Conservation (phyloP, 2,888 invertebrate genomes). For the Drosophila phalerata region DNA sequence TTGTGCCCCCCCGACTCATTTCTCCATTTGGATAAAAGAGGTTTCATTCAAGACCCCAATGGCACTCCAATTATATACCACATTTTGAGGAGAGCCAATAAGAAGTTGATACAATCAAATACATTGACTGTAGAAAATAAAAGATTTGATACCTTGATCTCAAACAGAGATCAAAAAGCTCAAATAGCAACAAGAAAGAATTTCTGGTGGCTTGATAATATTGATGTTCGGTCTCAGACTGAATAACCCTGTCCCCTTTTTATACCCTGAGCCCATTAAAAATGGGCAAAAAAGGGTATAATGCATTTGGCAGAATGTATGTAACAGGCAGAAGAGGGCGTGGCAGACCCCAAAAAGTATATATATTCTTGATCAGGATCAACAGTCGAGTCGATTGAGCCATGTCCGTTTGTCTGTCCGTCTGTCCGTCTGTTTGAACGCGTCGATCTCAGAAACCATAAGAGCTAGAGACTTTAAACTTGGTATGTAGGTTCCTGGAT, state of each 20-base stretch:
- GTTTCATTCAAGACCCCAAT: slow-evolving; percentile 1
- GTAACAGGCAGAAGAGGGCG: no score
- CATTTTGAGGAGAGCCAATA: slow-evolving; percentile 10
- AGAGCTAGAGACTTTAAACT: no score
- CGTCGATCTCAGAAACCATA: no score
- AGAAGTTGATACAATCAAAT: slow-evolving; percentile 7
- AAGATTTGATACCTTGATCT: slow-evolving; percentile 8
- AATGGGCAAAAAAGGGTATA: no score
- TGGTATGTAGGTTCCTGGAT: no score
- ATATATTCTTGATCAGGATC: no score
- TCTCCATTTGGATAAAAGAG: background rate
- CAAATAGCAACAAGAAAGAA: slow-evolving; percentile 9
- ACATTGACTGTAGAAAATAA: slow-evolving; percentile 12
- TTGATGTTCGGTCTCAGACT: background rate
- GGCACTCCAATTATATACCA: background rate
- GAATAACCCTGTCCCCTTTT: background rate
- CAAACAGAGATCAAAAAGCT: slow-evolving; percentile 10
- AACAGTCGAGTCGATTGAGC: no score
- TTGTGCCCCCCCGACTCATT: background rate
- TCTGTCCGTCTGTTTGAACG: no score
- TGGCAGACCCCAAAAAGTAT: no score
- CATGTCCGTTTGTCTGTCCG: no score
- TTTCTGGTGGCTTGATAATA: slow-evolving; percentile 1
- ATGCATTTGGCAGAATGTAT: no score
- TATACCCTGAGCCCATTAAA: no score